Conservation (phyloP, 2,797 vertebrate genomes). For the Lepilemur ruficaudatus region DNA sequence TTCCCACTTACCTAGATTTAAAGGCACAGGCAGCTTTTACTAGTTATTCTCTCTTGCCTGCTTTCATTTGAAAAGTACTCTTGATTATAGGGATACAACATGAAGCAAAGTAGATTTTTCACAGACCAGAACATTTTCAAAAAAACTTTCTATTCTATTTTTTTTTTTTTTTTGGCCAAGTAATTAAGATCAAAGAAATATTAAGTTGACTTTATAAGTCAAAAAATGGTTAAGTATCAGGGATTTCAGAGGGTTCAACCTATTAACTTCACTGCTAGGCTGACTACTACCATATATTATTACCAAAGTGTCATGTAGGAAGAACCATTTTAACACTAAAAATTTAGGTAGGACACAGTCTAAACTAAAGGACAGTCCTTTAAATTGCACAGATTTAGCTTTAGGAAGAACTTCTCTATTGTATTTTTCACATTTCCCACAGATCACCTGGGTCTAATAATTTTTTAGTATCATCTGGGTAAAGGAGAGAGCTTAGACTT, state of each 20-base stretch:
- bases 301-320: neutral
- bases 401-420: neutral
- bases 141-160: neutral
- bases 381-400: neutral
- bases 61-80: neutral
- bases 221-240: neutral
- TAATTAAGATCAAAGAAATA: neutral
- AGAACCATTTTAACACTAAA: neutral
- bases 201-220: neutral
- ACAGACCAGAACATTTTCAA: neutral
- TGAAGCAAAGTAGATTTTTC: neutral
- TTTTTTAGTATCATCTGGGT: neutral
- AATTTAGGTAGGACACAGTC: neutral
- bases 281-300: neutral
- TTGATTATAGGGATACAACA: neutral
- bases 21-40: neutral
- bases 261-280: neutral
- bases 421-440: neutral
- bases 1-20: neutral
- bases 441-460: neutral
- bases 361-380: neutral
- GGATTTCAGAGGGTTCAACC: neutral
- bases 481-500: neutral
- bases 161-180: neutral
- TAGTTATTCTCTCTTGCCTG: neutral